Percentiles rank a stretch among this genome's conserved stretches.
Evolutionary conservation across 2,113 vertebrate genomes (phyloP).

Genomic region (Dascyllus trimaculatus): DNA sequence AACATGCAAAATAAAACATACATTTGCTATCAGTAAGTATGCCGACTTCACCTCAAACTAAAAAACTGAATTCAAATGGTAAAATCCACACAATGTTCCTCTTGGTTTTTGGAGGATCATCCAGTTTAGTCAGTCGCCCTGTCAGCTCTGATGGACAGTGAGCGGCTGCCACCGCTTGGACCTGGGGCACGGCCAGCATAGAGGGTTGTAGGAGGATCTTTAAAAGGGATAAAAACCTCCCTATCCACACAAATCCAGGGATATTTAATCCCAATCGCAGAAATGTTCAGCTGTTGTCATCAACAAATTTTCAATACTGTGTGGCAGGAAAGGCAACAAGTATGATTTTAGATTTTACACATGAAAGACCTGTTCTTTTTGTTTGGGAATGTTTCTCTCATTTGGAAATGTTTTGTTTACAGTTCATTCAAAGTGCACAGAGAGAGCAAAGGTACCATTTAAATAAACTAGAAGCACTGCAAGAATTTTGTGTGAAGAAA

Average conservation of each 20-base stretch:
- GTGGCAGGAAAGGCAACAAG: conserved; percentile 16
- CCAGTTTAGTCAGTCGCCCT: conserved; percentile 49
- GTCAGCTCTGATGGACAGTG: conserved; percentile 63
- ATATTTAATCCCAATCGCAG: conserved; percentile 68
- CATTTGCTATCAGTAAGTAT: background rate
- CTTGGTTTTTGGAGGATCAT: conserved; percentile 48
- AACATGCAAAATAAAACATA: background rate
- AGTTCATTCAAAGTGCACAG: background rate
- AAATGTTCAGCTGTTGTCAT: conserved; percentile 65
- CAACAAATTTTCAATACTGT: conserved; percentile 60
- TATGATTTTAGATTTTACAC: conserved; percentile 29
- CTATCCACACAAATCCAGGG: conserved; percentile 74
- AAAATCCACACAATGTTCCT: conserved; percentile 20
- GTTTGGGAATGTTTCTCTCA: conserved; percentile 1
- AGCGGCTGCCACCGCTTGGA: conserved; percentile 57
- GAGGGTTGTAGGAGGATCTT: conserved; percentile 74
- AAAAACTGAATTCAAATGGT: conserved; percentile 18
- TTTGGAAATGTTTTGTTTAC: background rate
- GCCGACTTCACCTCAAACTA: conserved; percentile 13
- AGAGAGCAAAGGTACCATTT: background rate
- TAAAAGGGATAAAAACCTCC: conserved; percentile 70
- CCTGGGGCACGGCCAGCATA: conserved; percentile 65
- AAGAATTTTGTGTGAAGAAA: background rate
- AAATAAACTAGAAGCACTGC: background rate
- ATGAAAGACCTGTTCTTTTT: background rate